Conservation (phyloP, 2,888 invertebrate genomes). For the Alloscopus bannaensis region DNA sequence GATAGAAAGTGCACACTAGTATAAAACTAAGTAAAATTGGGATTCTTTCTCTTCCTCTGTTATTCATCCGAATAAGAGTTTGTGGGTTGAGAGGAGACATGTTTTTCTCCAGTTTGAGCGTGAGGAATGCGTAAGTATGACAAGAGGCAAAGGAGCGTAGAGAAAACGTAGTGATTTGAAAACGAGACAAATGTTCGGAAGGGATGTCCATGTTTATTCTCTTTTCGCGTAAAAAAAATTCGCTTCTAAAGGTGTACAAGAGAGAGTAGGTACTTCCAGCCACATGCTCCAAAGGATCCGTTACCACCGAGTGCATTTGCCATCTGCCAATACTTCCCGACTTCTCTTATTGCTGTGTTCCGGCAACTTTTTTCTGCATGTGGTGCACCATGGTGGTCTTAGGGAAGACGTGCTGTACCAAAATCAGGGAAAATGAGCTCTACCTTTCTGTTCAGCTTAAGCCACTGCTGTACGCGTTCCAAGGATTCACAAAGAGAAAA, state of each 20-base stretch:
- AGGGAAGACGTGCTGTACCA: no score
- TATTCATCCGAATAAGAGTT: not conserved
- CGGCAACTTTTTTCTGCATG: not conserved
- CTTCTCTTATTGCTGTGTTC: no score
- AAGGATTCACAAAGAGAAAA: no score
- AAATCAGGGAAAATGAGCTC: no score
- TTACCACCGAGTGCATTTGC: slow-evolving; percentile 27
- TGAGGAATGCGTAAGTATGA: no score
- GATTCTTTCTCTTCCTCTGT: slow-evolving; percentile 27
- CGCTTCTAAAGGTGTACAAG: no score
- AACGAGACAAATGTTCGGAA: slow-evolving; percentile 44
- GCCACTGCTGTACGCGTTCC: no score
- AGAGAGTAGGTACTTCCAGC: not conserved
- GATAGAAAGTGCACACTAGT: slow-evolving; percentile 27
- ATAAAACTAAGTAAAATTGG: slow-evolving; percentile 17
- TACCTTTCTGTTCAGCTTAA: no score
- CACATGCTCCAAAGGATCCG: not conserved
- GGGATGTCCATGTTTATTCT: no score
- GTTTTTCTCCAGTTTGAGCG: no score
- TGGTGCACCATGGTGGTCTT: no score
- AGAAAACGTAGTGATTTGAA: slow-evolving; percentile 16
- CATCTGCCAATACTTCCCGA: slow-evolving; percentile 43
- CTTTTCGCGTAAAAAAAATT: no score
- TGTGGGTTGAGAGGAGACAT: not conserved
- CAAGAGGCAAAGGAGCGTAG: not conserved